Base-by-base conservation (phyloP, 2,797 vertebrate species). In the Hydrocynus forskahlii region DNA sequence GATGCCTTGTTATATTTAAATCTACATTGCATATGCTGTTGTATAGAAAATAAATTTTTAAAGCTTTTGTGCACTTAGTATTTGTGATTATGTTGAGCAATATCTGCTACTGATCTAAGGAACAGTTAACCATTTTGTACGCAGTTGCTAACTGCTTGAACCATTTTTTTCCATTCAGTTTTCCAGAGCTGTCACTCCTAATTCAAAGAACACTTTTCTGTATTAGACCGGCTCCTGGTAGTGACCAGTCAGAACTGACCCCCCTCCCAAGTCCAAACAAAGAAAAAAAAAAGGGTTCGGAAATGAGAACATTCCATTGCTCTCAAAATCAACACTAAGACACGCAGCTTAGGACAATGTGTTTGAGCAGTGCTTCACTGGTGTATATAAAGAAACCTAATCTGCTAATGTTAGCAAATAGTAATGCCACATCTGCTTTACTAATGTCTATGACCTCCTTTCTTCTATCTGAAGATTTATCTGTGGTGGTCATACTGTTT, bases 251-350 rank as follows among this genome's bases (percentile, higher is more conserved):
- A 60, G 64, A 48, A 6, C 25, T 57, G 60, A 74, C 75, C 78
- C 17, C 78, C 75, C 2, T 45, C 35, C 35, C 4, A 35, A 35
- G 35, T 82, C 19, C 64, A 72, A 82, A 82, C 78, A 76, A 73
- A 83, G 81, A 82, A 89, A 89, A 80, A 78, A 78, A 81, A 89
- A 89, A 82, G 79, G 79, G 50, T 83, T 73, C 82, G 89, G 89
- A 90, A 91, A 90, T 89, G 84, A 90, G 79, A 76, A 84, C 90
- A 88, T 91, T 91, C 89, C 88, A 83, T 64, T 54, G 57, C 40
- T 78, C 71, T 69, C 82, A 66, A 17, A 60, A 54, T 19, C 35
- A 48, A n/a, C 19, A 38, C 38, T 23, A 10, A 68, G 62, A 19
- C 63, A 4, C 62, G 57, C 38, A 4, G 23, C 63, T 59, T 70